Evolutionary conservation across 1,140 invertebrate genomes (phyloP).

Genomic region (Orussus abietinus): DNA sequence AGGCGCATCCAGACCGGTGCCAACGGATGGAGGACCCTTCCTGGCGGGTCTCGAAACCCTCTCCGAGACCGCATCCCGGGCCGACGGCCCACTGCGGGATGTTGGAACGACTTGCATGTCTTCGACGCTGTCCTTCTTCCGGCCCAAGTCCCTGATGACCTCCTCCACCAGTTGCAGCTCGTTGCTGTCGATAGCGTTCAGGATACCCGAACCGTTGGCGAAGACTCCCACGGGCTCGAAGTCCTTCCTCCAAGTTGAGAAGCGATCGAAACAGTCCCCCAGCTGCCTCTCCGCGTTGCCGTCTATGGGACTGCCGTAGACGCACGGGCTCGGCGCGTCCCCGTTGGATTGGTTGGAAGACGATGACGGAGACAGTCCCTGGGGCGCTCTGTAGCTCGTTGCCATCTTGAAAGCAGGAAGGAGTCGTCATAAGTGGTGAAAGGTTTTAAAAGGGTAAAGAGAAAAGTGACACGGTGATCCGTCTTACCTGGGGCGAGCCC

Average conservation of each 20-base stretch:
- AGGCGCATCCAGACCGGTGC: too few species aligned
- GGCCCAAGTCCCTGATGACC: conserved; percentile 19
- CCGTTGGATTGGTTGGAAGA: conserved; percentile 35
- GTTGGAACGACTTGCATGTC: conserved; percentile 21
- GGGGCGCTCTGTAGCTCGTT: conserved; percentile 18
- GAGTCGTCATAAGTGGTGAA: too few species aligned
- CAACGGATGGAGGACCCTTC: too few species aligned
- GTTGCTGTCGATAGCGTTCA: conserved; percentile 21
- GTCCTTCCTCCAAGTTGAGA: conserved; percentile 19
- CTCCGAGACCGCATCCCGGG: too few species aligned
- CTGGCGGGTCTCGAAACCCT: too few species aligned
- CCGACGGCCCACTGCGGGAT: neutral
- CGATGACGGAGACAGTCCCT: conserved; percentile 25
- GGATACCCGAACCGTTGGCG: conserved; percentile 19
- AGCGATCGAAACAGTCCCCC: conserved; percentile 15
- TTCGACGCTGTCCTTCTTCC: conserved; percentile 3
- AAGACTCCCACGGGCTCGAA: conserved; percentile 25
- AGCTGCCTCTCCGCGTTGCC: conserved; percentile 23
- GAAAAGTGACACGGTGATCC: too few species aligned
- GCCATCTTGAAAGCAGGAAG: too few species aligned
- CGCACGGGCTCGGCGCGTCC: conserved; percentile 29
- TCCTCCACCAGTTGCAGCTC: conserved; percentile 30
- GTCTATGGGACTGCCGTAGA: conserved; percentile 19
- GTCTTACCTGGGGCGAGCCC: conserved; percentile 24
- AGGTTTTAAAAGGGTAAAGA: too few species aligned